Evolutionary conservation across 2,888 invertebrate species (phyloP).

Genomic region (Agapetus fuscipes): DNA sequence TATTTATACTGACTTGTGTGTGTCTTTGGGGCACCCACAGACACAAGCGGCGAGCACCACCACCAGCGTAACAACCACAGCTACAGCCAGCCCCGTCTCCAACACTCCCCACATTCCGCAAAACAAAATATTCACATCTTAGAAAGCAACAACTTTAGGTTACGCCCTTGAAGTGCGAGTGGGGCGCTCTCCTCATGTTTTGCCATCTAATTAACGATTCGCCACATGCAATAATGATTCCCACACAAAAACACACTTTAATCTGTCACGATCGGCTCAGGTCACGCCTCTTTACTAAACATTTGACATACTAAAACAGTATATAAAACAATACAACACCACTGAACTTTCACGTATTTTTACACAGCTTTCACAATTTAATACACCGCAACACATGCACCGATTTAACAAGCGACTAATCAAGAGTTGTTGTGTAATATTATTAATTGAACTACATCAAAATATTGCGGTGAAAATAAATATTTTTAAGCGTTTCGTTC

Average conservation of each 20-base stretch:
- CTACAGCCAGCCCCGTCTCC: constrained; percentile 38
- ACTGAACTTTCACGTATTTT: constrained; percentile 2
- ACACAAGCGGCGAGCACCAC: constrained; percentile 56
- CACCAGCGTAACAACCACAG: constrained; percentile 38
- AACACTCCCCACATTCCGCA: constrained; percentile 42
- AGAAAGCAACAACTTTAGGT: constrained; percentile 13
- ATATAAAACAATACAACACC: constrained; percentile 1
- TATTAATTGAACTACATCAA: not conserved
- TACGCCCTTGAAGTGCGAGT: constrained; percentile 15
- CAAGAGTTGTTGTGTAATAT: too few relatives aligned
- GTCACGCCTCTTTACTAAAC: constrained; percentile 12
- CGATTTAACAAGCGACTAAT: too few relatives aligned
- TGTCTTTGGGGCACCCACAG: constrained; percentile 63
- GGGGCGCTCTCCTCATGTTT: constrained; percentile 6
- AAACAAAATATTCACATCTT: too few relatives aligned
- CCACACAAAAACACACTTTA: not conserved
- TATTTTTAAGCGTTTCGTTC: not conserved
- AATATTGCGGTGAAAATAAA: not conserved
- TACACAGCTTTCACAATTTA: too few relatives aligned
- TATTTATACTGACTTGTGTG: constrained; percentile 67
- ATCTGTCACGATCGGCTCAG: not conserved
- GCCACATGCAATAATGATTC: not conserved
- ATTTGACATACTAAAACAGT: constrained; percentile 4
- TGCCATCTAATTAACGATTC: not conserved
- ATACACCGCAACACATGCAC: too few relatives aligned